phyloP scores from a whole-genome alignment of 2,888 invertebrate genomes.

The Lacanobia oleracea region DNA sequence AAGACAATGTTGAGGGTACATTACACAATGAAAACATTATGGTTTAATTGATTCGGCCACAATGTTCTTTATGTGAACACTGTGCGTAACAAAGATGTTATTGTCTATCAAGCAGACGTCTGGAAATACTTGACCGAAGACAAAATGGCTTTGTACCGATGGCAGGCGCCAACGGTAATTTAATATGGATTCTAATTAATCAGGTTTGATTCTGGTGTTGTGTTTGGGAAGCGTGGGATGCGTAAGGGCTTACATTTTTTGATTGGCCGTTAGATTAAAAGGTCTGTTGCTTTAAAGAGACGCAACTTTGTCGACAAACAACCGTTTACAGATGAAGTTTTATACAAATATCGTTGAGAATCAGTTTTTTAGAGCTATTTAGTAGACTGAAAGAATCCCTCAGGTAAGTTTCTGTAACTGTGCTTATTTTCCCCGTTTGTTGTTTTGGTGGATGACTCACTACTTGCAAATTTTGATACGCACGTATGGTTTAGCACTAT shows the following conservation, averaged over 20 bases:
- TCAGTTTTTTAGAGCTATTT: not conserved
- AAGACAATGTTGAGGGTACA: constrained; percentile 87
- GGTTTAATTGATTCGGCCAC: constrained; percentile 89
- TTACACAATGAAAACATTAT: constrained; percentile 89
- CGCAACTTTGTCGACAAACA: no score
- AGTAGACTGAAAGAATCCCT: no score
- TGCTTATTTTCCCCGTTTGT: not conserved
- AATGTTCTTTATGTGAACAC: constrained; percentile 81
- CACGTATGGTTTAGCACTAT: not conserved
- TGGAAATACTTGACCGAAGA: constrained; percentile 89
- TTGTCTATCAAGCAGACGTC: constrained; percentile 89
- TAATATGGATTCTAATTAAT: constrained; percentile 69
- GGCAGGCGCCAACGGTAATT: constrained; percentile 89
- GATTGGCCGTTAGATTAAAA: constrained; percentile 22
- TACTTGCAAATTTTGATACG: not conserved
- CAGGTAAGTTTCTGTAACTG: not conserved
- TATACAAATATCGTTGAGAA: no score
- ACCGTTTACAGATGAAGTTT: no score
- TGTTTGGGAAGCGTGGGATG: constrained; percentile 58
- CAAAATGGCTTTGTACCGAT: constrained; percentile 89
- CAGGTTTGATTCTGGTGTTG: constrained; percentile 66
- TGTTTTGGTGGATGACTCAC: not conserved
- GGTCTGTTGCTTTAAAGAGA: not conserved
- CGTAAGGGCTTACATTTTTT: constrained; percentile 26
- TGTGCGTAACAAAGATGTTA: constrained; percentile 85